Evolutionary conservation across 2,888 invertebrate genomes (phyloP).

Genomic region (Hipparchia semele): DNA sequence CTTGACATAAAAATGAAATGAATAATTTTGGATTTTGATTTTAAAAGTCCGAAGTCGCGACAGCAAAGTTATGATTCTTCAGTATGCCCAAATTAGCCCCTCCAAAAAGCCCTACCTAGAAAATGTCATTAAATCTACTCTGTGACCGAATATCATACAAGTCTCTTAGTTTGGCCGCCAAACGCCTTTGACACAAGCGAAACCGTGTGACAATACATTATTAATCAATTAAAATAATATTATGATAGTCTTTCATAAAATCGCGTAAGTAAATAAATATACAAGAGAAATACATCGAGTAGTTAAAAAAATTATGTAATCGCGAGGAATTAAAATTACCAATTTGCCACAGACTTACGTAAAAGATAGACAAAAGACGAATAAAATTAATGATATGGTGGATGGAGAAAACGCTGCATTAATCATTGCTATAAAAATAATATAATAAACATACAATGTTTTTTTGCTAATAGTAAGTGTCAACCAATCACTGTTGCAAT

Average conservation of each 20-base stretch:
- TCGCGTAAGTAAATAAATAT: slow-evolving; percentile 49
- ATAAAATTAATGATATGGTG: background rate
- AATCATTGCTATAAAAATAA: too few species aligned
- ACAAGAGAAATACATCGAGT: slow-evolving; percentile 57
- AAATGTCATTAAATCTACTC: slow-evolving; percentile 16
- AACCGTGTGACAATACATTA: slow-evolving; percentile 28
- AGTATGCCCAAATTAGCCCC: background rate
- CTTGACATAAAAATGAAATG: too few species aligned
- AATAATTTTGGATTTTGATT: too few species aligned
- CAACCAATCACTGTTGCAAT: too few species aligned
- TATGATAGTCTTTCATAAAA: slow-evolving; percentile 31
- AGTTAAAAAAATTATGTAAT: slow-evolving; percentile 58
- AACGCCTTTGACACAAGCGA: slow-evolving; percentile 46
- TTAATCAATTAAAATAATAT: slow-evolving; percentile 39
- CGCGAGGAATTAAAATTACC: slow-evolving; percentile 56
- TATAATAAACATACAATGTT: too few species aligned
- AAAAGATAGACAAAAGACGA: background rate
- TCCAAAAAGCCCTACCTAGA: slow-evolving; percentile 7
- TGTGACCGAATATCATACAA: slow-evolving; percentile 27
- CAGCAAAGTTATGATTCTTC: background rate
- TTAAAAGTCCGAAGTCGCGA: too few species aligned
- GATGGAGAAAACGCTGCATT: too few species aligned
- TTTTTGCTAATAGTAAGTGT: too few species aligned
- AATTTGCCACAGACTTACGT: background rate
- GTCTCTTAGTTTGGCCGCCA: slow-evolving; percentile 41